Evolutionary conservation across 2,888 invertebrate genomes (phyloP), one percentile per base, ranked within the genome.

Genomic region (Epinotia bilunana): DNA sequence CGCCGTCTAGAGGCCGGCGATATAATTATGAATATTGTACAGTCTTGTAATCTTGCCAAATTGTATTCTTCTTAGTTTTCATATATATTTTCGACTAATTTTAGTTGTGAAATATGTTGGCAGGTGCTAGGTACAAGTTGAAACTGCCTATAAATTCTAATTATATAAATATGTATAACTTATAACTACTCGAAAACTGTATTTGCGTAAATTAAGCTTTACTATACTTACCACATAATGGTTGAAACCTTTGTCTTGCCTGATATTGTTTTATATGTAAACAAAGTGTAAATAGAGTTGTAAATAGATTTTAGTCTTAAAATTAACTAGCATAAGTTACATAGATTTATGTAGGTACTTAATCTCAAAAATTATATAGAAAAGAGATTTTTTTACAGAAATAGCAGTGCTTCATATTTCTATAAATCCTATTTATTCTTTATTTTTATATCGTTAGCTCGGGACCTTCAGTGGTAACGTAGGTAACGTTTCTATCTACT

Each of bases 281-380:
- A 70, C 53, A 18, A 65, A 53, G 18, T 74, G 74, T 74, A 74
- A 60, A 74, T 74, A 74, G 64, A 65, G 28, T 70, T 74, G 70
- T 74, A 74, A 70, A 74, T 74, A 74, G 13, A 68, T 63, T 65
- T 49, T 70, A 74, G 60, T 11, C 23, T 43, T 71, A 64, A 62
- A 18, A 28, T 0, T 61, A 33, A n/a, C 2, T 60, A 60, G 12
- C 2, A 28, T 69, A 69, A 69, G 53, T 43, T 43, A 57, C 6
- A 43, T 43, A 68, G 9, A 28, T 28, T 28, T 20, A 33, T 6
- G 12, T 33, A n/a, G 16, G 33, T 23, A 33, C 9, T 9, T n/a
- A 61, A 33, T 61, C 60, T 61, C 33, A 33, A 61, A 16, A 33
- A 16, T 33, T 33, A 20, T 33, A 61, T 61, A n/a, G 61, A 33